Conservation (phyloP, 2,113 vertebrate genomes). For the Limnothrissa miodon region DNA sequence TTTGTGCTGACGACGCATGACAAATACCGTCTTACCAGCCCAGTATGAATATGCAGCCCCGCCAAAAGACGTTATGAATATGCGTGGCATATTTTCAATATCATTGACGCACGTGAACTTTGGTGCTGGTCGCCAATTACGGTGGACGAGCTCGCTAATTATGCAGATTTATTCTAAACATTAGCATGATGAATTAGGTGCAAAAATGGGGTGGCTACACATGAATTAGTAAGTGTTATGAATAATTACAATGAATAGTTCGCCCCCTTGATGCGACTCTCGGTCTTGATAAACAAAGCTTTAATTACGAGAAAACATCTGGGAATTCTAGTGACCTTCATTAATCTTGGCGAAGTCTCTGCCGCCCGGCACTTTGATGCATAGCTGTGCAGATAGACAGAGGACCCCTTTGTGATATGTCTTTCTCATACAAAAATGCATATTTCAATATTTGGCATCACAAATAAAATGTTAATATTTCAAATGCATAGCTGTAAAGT, state of each 20-base stretch:
- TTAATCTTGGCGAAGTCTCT: conserved; percentile 99
- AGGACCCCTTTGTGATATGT: background rate
- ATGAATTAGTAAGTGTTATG: conserved; percentile 99
- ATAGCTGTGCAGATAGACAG: conserved; percentile 70
- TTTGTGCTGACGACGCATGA: background rate
- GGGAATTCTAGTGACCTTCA: conserved; percentile 99
- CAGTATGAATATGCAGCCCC: background rate
- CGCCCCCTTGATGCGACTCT: conserved; percentile 99
- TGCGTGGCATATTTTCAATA: conserved; percentile 89
- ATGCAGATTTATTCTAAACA: conserved; percentile 99
- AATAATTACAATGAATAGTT: conserved; percentile 99
- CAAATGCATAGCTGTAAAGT: background rate
- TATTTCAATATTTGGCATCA: background rate
- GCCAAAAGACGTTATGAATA: conserved; percentile 75
- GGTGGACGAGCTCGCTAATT: conserved; percentile 90
- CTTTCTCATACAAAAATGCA: background rate
- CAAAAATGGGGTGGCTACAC: conserved; percentile 99
- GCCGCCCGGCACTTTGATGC: conserved; percentile 92
- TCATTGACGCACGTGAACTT: conserved; percentile 89
- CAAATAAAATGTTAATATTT: background rate
- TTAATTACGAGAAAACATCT: conserved; percentile 99
- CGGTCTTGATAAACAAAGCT: conserved; percentile 99
- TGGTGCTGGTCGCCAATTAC: conserved; percentile 86
- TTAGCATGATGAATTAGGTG: conserved; percentile 99
- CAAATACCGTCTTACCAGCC: background rate